These are phyloP conservation scores for Dolichallabes microphthalmus DNA, from an alignment of 2,113 vertebrate species.

Conservation along the genomic window DNA sequence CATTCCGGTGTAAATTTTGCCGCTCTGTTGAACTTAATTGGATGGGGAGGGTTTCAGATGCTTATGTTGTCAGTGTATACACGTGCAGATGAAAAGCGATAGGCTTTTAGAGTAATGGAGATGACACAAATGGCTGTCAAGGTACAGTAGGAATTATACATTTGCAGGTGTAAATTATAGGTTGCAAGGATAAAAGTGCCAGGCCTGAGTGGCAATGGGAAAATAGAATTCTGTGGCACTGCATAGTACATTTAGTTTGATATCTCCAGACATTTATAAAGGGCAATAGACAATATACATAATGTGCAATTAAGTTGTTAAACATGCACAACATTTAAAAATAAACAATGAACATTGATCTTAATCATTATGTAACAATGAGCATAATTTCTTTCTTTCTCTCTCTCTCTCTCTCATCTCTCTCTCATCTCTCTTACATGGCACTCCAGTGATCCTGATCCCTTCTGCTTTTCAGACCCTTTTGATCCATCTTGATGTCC, in stretches of 20 bases:
- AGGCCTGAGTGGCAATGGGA: background rate
- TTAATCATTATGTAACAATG: too few species aligned
- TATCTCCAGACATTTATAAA: background rate
- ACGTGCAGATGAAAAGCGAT: background rate
- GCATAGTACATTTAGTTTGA: background rate
- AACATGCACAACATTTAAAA: background rate
- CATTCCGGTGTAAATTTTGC: background rate
- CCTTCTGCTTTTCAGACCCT: too few species aligned
- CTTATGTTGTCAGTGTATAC: background rate
- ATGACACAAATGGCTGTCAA: background rate
- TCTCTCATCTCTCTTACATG: too few species aligned
- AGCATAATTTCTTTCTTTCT: too few species aligned
- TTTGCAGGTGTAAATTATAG: slow-evolving; percentile 7
- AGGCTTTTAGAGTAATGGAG: background rate
- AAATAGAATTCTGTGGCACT: background rate
- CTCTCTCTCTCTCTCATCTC: too few species aligned
- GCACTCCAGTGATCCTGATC: too few species aligned
- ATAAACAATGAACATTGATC: too few species aligned
- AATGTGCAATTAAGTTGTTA: background rate
- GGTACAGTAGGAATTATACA: background rate
- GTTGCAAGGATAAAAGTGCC: background rate
- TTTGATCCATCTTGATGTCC: too few species aligned
- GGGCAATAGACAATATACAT: background rate
- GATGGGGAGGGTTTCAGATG: background rate
- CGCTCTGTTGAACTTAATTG: background rate